A percentile compares a stretch with the other conserved stretches of the same genome.
These are phyloP conservation scores for Brachyopa scutellaris DNA, from an alignment of 2,888 invertebrate genomes.

Conservation along the genomic window DNA sequence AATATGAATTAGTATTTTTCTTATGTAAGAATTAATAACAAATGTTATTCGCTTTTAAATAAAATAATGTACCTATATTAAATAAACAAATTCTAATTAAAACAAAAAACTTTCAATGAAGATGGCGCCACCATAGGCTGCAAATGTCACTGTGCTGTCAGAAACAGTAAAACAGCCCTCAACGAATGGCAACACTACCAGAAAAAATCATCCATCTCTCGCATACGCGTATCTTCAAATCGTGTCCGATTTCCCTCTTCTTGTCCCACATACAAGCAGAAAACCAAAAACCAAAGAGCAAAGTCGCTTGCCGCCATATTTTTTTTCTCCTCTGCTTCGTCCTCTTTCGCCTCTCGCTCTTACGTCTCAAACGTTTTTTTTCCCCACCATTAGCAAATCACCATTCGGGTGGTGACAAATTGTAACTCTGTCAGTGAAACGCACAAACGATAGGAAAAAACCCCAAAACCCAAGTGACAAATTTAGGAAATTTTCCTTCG, in stretches of 20 bases:
- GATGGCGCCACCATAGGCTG: not conserved
- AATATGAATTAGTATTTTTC: too few species aligned
- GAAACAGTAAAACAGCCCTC: not conserved
- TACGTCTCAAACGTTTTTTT: constrained; percentile 19
- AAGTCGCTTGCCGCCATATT: constrained; percentile 69
- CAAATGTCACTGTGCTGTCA: too few species aligned
- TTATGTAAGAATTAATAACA: too few species aligned
- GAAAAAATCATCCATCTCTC: constrained; percentile 42
- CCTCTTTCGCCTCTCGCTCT: constrained; percentile 51
- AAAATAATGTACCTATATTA: too few species aligned
- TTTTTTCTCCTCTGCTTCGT: constrained; percentile 49
- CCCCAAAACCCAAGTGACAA: not conserved
- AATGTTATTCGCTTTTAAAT: too few species aligned
- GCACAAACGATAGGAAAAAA: constrained; percentile 10
- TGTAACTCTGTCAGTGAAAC: constrained; percentile 8
- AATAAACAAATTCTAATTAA: too few species aligned
- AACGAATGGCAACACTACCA: constrained; percentile 18
- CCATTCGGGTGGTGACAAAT: constrained; percentile 61
- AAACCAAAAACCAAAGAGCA: constrained; percentile 54
- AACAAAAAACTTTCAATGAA: not conserved
- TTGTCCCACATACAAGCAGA: constrained; percentile 47
- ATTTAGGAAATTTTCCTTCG: constrained; percentile 4
- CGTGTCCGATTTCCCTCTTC: constrained; percentile 55
- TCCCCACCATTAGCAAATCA: constrained; percentile 30
- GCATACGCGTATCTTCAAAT: constrained; percentile 40